These are phyloP conservation scores for Proteles cristata DNA, from an alignment of 2,113 vertebrate species.

Conservation along the genomic window DNA sequence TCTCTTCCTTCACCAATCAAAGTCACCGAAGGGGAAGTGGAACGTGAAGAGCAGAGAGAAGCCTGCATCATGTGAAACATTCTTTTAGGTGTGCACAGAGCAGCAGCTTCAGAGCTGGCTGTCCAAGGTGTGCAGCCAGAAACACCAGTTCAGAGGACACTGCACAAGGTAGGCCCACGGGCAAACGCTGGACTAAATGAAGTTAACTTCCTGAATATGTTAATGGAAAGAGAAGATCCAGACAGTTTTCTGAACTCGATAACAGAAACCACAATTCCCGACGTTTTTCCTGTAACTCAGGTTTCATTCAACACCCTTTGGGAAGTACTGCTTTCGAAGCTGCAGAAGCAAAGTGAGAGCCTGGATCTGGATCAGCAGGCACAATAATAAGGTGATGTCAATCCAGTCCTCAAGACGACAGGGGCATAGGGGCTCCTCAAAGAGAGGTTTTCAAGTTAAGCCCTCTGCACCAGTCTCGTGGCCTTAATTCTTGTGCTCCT, in stretches of 20 bases:
- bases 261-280: not conserved
- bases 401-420: not conserved
- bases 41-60: not conserved
- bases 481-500: not conserved
- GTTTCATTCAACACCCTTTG: not conserved
- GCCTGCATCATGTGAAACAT: not conserved
- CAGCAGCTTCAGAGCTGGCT: not conserved
- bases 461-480: not conserved
- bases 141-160: not conserved
- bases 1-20: not conserved
- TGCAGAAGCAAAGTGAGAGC: not conserved
- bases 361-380: not conserved
- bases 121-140: not conserved
- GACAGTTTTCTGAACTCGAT: not conserved
- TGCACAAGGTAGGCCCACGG: not conserved
- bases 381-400: not conserved
- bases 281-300: not conserved
- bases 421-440: not conserved
- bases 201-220: not conserved
- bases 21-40: not conserved
- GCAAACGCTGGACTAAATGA: not conserved
- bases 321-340: not conserved
- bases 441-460: not conserved
- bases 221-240: not conserved
- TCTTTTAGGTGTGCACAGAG: not conserved